Percentiles rank a stretch among this genome's conserved stretches.
Conservation (phyloP, 2,113 vertebrate genomes). For the Salvelinus namaycush region DNA sequence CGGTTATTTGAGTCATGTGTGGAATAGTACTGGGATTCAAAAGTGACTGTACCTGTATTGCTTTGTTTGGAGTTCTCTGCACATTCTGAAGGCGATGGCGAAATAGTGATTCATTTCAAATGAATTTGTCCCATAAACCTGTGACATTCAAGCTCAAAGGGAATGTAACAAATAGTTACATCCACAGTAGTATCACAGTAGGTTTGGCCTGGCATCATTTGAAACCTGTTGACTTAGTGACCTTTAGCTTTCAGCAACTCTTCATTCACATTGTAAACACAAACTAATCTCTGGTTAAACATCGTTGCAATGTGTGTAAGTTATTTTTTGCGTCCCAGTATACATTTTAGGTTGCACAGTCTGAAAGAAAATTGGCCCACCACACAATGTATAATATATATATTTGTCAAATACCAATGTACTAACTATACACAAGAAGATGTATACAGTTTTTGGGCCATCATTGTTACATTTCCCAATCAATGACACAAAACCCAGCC, state of each 20-base stretch:
- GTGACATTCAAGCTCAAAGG: not conserved
- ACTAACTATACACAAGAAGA: not conserved
- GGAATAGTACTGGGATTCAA: no score
- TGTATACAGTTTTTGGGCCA: no score
- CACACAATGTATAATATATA: not conserved
- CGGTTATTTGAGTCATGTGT: no score
- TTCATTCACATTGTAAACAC: not conserved
- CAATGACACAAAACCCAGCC: no score
- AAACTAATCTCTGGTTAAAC: constrained; percentile 1
- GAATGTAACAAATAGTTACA: not conserved
- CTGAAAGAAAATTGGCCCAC: not conserved
- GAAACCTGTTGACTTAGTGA: not conserved
- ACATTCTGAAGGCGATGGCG: no score
- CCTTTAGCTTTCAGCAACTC: not conserved
- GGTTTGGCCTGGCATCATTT: not conserved
- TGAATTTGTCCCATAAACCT: not conserved
- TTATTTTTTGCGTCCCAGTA: not conserved
- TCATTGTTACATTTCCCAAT: no score
- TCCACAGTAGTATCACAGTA: not conserved
- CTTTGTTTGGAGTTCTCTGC: no score
- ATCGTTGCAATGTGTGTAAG: not conserved
- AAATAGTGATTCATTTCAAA: no score
- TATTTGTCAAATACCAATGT: not conserved
- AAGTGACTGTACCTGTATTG: no score
- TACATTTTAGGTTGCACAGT: not conserved